Conservation (phyloP, 2,113 vertebrate genomes). For the Pyxicephalus adspersus region DNA sequence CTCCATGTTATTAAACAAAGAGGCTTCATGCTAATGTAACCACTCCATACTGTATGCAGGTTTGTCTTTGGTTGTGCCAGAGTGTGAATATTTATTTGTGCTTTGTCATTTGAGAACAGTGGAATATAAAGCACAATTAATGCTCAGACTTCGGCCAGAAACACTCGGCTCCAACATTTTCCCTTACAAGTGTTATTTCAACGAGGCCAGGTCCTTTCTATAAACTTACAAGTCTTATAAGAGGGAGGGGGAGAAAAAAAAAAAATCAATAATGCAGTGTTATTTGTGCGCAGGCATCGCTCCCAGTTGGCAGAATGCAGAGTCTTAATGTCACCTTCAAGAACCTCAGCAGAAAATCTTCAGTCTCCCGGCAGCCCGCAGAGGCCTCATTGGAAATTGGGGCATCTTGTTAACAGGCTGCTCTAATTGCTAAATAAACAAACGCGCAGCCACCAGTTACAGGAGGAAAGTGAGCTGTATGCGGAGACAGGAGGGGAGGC, state of each 20-base stretch:
- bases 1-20: too few relatives aligned
- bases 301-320: conserved; percentile 39
- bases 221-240: not conserved
- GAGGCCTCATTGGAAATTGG: conserved; percentile 41
- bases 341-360: conserved; percentile 35
- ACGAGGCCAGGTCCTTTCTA: not conserved
- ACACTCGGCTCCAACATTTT: not conserved
- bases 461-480: not conserved
- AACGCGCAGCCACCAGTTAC: not conserved
- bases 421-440: conserved; percentile 52
- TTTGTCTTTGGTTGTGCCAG: too few relatives aligned
- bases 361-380: conserved; percentile 28
- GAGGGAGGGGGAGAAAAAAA: not conserved
- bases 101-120: not conserved
- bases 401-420: conserved; percentile 42
- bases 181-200: not conserved
- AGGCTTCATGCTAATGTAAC: too few relatives aligned
- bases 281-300: not conserved
- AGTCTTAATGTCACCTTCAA: conserved; percentile 49
- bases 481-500: not conserved
- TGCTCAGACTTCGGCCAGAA: not conserved
- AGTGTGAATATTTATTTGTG: too few relatives aligned
- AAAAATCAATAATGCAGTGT: conserved; percentile 26
- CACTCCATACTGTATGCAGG: too few relatives aligned
- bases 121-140: not conserved